phyloP scores from a whole-genome alignment of 2,113 vertebrate species.

The Morone saxatilis region DNA sequence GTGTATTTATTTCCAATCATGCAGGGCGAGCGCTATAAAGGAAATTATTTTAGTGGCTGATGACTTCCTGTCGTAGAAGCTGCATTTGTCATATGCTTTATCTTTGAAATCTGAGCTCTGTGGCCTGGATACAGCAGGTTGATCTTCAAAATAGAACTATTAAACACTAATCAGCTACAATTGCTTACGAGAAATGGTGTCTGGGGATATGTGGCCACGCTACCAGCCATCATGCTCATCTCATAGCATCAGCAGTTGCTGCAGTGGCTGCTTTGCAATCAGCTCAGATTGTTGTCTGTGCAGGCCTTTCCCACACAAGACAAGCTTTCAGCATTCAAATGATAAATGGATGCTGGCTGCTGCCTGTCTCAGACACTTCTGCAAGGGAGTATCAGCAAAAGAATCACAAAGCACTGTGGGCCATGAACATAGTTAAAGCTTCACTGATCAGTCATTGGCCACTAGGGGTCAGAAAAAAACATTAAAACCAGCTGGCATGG shows the following conservation, averaged over 20 bases:
- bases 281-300: conserved; percentile 18
- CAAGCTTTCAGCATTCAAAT: conserved; percentile 43
- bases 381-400: neutral
- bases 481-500: no score
- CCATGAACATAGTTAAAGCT: conserved; percentile 1
- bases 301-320: conserved; percentile 32
- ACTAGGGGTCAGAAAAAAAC: neutral
- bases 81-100: conserved; percentile 13
- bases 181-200: conserved; percentile 16
- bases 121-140: neutral
- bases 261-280: conserved; percentile 56
- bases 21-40: neutral
- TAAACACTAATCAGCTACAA: conserved; percentile 32
- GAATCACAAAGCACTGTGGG: conserved; percentile 21
- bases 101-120: conserved; percentile 22
- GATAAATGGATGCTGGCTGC: conserved; percentile 46
- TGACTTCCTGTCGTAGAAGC: neutral
- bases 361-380: conserved; percentile 23
- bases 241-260: conserved; percentile 29
- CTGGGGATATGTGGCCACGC: conserved; percentile 8
- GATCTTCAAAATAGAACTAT: conserved; percentile 45
- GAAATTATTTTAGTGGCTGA: conserved; percentile 9
- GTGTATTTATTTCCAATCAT: conserved; percentile 31
- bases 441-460: neutral
- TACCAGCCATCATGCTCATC: conserved; percentile 6